Conservation (phyloP, 64 coral and sea anemone species). For the Montipora foliosa region DNA sequence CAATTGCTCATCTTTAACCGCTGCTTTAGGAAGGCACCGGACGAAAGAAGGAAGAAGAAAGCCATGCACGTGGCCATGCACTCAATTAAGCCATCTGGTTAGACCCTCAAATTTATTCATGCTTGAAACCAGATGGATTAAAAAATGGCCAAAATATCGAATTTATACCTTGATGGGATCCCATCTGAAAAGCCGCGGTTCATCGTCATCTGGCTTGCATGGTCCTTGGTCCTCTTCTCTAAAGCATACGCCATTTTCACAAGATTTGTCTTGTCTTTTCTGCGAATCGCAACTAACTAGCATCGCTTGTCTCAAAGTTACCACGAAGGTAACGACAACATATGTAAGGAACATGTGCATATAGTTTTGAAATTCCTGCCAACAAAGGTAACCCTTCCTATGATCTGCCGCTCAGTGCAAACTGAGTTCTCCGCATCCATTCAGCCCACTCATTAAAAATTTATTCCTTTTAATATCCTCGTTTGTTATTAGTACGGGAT, state of each 20-base stretch:
- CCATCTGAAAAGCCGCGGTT: constrained; percentile 80
- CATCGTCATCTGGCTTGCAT: constrained; percentile 55
- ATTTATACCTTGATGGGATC: constrained; percentile 76
- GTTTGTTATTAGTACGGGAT: not conserved
- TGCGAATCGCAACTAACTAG: not conserved
- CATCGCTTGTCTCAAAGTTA: not conserved
- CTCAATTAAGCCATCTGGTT: too few relatives aligned
- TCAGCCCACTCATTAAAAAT: not conserved
- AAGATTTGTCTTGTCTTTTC: constrained; percentile 14
- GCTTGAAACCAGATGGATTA: too few relatives aligned
- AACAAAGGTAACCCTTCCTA: not conserved
- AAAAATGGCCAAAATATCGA: too few relatives aligned
- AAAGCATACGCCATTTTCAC: constrained; percentile 90
- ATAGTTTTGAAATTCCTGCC: not conserved
- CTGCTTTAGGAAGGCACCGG: too few relatives aligned
- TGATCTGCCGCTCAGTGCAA: not conserved
- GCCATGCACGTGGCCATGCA: too few relatives aligned
- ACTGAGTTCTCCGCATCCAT: not conserved
- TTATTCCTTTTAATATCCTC: not conserved
- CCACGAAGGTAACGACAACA: not conserved
- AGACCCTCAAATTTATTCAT: too few relatives aligned
- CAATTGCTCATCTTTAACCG: too few relatives aligned
- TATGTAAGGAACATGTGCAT: not conserved
- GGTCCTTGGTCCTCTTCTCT: constrained; percentile 79
- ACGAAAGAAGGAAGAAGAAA: too few relatives aligned